Percentiles rank a stretch among this genome's conserved stretches.
These are phyloP conservation scores for Antrozous pallidus DNA, from an alignment of 2,797 vertebrate species.

Conservation along the genomic window DNA sequence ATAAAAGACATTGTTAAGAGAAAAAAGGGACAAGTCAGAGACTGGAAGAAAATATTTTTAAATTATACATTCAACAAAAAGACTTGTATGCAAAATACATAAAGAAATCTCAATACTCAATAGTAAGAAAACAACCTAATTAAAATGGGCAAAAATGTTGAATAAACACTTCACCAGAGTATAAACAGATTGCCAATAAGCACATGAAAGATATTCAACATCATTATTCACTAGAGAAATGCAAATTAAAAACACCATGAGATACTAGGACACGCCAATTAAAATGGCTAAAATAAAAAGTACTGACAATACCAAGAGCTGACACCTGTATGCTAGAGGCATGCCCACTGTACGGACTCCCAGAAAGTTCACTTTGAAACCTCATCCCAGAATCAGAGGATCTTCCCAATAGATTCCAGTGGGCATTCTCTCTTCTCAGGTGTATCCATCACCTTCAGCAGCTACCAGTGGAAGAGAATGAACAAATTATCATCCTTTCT, in stretches of 20 bases:
- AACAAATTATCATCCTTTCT: neutral
- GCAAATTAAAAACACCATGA: neutral
- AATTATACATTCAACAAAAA: constrained; percentile 25
- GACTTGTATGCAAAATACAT: neutral
- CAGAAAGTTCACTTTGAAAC: neutral
- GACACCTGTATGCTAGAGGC: neutral
- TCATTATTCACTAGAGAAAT: constrained; percentile 22
- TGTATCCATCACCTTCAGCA: neutral
- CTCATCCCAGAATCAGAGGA: neutral
- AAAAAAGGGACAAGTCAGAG: constrained; percentile 1
- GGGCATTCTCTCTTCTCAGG: neutral
- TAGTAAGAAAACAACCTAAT: constrained; percentile 11
- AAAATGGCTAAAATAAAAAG: neutral
- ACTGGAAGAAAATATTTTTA: constrained; percentile 4
- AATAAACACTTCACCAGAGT: constrained; percentile 9
- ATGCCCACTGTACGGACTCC: neutral
- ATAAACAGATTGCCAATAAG: constrained; percentile 48
- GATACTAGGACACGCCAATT: neutral
- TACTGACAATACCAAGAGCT: neutral
- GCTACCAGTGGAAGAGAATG: neutral
- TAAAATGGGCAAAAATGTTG: constrained; percentile 44
- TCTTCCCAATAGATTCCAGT: neutral
- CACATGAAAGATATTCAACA: constrained; percentile 11
- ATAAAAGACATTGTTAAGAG: neutral
- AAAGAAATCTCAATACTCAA: constrained; percentile 29